Evolutionary conservation across 1,140 invertebrate species (phyloP), one percentile per base, ranked within the genome.

Genomic region (Anagrus nilaparvatae): DNA sequence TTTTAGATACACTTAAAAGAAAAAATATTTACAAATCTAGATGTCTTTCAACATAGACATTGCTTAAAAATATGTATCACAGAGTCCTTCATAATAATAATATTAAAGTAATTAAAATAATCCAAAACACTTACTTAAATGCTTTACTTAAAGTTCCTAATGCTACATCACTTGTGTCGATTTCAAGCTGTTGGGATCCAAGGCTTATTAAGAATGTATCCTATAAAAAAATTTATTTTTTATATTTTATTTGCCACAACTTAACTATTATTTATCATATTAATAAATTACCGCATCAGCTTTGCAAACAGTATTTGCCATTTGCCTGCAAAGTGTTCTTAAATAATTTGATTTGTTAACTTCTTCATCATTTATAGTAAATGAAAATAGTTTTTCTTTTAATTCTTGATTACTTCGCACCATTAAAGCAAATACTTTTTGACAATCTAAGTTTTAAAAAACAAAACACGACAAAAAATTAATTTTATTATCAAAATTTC

Each of bases 301-400:
- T 65, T 82, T 81, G 64, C 84, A 87, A 49, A 84, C 79, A 44
- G 83, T 84, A 55, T 85, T 84, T n/a, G 84, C 84, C 74, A 93
- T 86, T 63, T 89, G 84, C 54, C 86, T 76, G 59, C 87, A 92
- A 23, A 96, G 69, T 35, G 76, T 80, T 48, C 79, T 78, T 39
- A 94, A 72, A 62, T 91, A 89, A 48, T 77, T 73, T 14, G 72
- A 67, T 64, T 94, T 95, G 58, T 86, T 79, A 24, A 79, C 75
- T 35, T 83, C 77, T 43, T 87, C 86, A 50, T 87, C 82, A 6
- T 75, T 76, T 52, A 92, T 80, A 49, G 81, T 81, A 62, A 95
- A 95, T 9, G 84, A 84, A 68, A 83, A 90, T 23, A 92, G 65
- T 54, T 84, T 83, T 58, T 95, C 90, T 60, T 89, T 92, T 17